Percentiles rank a stretch among this genome's conserved stretches.
Conservation (phyloP, 2,113 vertebrate species). For the Bostrychus sinensis region DNA sequence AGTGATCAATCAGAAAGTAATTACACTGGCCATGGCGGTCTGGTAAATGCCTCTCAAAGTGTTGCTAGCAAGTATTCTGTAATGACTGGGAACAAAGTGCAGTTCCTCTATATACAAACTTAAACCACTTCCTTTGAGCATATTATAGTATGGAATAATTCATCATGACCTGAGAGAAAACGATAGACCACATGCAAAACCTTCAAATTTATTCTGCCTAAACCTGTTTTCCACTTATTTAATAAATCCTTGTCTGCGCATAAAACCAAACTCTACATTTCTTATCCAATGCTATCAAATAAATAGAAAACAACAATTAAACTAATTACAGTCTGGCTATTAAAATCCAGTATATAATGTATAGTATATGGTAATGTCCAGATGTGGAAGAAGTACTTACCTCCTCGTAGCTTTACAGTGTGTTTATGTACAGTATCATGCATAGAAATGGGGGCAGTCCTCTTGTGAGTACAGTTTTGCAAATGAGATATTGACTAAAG, state of each 20-base stretch:
- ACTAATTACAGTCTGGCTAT: too few relatives aligned
- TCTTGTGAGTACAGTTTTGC: conserved; percentile 15
- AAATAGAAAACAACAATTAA: too few relatives aligned
- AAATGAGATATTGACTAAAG: conserved; percentile 51
- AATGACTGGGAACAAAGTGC: conserved; percentile 30
- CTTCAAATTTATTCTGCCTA: too few relatives aligned
- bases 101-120: conserved; percentile 8
- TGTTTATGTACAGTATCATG: conserved; percentile 31
- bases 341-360: too few relatives aligned
- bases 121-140: background rate
- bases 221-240: too few relatives aligned
- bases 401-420: background rate
- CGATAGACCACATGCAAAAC: too few relatives aligned
- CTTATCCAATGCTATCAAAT: too few relatives aligned
- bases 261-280: too few relatives aligned
- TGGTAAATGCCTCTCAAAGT: conserved; percentile 45
- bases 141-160: background rate
- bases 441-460: conserved; percentile 23
- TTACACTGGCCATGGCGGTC: conserved; percentile 39
- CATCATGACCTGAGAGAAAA: too few relatives aligned
- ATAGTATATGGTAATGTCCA: too few relatives aligned
- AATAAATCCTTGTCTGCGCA: too few relatives aligned
- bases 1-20: conserved; percentile 61
- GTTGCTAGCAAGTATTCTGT: conserved; percentile 41
- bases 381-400: conserved; percentile 22